These are phyloP conservation scores for Ctenopoma multispine DNA, from an alignment of 2,797 vertebrate genomes.

Conservation along the genomic window DNA sequence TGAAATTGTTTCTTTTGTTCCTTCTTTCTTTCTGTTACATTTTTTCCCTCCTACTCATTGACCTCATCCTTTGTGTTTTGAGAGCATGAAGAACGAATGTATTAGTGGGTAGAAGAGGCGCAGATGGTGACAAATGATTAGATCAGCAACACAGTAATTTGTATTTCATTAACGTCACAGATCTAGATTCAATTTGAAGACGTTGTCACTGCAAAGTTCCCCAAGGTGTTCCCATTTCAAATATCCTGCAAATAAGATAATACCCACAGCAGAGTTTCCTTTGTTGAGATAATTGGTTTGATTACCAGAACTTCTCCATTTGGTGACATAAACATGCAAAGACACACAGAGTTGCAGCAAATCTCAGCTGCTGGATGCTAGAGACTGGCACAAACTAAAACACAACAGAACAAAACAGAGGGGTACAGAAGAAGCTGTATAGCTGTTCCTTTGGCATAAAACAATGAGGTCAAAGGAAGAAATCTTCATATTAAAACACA, in stretches of 20 bases:
- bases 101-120: constrained; percentile 13
- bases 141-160: constrained; percentile 42
- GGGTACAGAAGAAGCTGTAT: neutral
- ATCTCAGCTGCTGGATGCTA: constrained; percentile 7
- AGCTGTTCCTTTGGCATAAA: constrained; percentile 6
- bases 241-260: neutral
- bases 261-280: neutral
- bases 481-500: constrained; percentile 15
- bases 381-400: constrained; percentile 38
- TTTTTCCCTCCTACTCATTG: neutral
- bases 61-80: neutral
- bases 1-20: neutral
- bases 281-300: constrained; percentile 4
- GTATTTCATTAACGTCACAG: constrained; percentile 8
- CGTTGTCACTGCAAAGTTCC: neutral
- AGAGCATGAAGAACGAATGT: constrained; percentile 10
- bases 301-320: constrained; percentile 22
- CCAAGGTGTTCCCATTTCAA: neutral
- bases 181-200: constrained; percentile 24
- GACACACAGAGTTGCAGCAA: constrained; percentile 2
- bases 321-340: constrained; percentile 20
- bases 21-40: constrained; percentile 1
- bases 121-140: constrained; percentile 44
- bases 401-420: no score
- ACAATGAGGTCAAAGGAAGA: neutral